These are phyloP conservation scores for Eupithecia vulgata DNA, from an alignment of 2,888 invertebrate genomes.

Conservation along the genomic window DNA sequence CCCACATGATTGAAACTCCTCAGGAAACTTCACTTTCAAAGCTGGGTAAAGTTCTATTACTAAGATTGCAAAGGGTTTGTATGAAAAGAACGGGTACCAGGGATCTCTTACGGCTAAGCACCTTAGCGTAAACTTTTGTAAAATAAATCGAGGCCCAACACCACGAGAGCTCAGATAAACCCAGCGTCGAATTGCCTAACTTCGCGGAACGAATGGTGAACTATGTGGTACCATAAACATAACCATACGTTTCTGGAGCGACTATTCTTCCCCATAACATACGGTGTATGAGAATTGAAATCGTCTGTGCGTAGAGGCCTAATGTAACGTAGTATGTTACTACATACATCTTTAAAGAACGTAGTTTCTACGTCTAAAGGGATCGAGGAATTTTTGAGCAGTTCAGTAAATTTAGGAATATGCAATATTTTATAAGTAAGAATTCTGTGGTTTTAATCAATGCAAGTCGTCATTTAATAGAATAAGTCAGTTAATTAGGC, in stretches of 20 bases:
- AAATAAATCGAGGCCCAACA: slow-evolving; percentile 37
- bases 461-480: neutral
- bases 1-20: neutral
- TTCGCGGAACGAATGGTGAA: slow-evolving; percentile 40
- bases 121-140: slow-evolving; percentile 25
- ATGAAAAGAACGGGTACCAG: neutral
- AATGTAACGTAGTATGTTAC: neutral
- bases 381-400: neutral
- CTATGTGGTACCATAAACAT: slow-evolving; percentile 35
- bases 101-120: neutral
- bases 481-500: neutral
- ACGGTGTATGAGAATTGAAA: slow-evolving; percentile 25
- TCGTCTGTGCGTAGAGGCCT: slow-evolving; percentile 20
- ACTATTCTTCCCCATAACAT: slow-evolving; percentile 27
- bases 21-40: neutral
- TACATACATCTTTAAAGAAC: neutral
- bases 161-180: slow-evolving; percentile 41
- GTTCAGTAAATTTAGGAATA: neutral
- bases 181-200: slow-evolving; percentile 43
- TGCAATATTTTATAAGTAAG: neutral
- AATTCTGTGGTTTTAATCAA: neutral
- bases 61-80: neutral
- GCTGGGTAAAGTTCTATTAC: neutral
- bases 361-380: neutral
- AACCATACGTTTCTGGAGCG: slow-evolving; percentile 32